A percentile compares a stretch with the other conserved stretches of the same genome.
Conservation (phyloP, 2,113 vertebrate genomes). For the Butastur rufipennis region DNA sequence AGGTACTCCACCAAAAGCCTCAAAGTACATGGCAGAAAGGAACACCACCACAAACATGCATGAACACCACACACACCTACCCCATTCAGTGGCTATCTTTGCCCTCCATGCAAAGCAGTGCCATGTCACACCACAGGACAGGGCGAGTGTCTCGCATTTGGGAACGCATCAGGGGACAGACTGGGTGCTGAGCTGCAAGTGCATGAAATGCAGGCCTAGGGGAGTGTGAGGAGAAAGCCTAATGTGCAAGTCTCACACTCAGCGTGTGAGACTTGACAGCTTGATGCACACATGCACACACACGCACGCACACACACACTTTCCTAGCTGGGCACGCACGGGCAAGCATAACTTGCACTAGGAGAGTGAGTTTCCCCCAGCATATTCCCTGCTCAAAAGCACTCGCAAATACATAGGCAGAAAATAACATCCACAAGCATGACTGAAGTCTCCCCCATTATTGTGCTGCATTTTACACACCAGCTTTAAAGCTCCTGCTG, state of each 20-base stretch:
- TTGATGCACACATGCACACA: background rate
- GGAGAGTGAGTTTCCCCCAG: background rate
- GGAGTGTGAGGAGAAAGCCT: background rate
- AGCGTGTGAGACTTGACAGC: background rate
- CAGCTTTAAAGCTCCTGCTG: background rate
- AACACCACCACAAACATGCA: background rate
- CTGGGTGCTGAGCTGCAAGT: background rate
- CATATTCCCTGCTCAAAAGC: background rate
- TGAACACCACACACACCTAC: background rate
- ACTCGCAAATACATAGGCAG: background rate
- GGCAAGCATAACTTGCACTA: fast-evolving
- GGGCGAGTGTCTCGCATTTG: background rate
- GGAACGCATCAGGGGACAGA: fast-evolving
- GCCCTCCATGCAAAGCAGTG: background rate
- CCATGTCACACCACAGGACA: fast-evolving
- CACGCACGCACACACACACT: background rate
- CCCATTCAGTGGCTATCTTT: background rate
- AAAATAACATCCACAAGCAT: background rate
- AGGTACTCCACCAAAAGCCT: background rate
- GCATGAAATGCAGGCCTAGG: background rate
- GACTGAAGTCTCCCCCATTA: background rate
- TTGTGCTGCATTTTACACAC: background rate
- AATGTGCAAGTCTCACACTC: background rate
- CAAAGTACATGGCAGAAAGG: background rate
- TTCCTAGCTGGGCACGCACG: fast-evolving